These are phyloP conservation scores for Cacatua alba DNA, from an alignment of 2,113 vertebrate species.

Conservation along the genomic window DNA sequence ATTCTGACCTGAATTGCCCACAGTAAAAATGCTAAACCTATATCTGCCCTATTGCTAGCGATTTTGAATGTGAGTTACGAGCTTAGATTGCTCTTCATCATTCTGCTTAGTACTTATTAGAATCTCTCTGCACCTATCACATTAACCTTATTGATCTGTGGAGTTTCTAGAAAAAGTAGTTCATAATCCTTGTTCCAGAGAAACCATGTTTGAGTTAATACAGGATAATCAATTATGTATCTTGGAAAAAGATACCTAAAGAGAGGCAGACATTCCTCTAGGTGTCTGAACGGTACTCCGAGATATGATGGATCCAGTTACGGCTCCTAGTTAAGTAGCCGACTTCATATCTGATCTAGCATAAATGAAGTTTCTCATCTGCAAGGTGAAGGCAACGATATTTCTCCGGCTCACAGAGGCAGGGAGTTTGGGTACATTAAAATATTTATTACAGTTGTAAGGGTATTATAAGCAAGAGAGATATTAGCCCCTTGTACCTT, in stretches of 20 bases:
- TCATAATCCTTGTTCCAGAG: neutral
- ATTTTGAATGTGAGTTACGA: neutral
- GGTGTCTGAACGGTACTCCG: neutral
- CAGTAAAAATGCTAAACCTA: neutral
- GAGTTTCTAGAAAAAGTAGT: neutral
- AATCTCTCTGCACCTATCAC: neutral
- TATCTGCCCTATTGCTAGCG: neutral
- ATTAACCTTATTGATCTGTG: neutral
- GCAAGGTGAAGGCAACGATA: neutral
- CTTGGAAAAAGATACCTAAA: neutral
- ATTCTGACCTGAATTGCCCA: neutral
- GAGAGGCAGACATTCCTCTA: neutral
- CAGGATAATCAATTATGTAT: neutral
- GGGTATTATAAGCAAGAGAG: neutral
- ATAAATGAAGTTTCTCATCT: neutral
- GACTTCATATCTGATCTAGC: neutral
- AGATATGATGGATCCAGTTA: neutral
- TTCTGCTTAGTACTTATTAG: neutral
- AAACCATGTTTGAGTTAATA: neutral
- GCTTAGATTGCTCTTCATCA: neutral
- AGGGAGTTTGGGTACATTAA: neutral
- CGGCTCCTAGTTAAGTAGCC: neutral
- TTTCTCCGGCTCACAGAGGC: neutral
- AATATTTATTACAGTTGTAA: neutral
- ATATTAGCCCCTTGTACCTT: neutral